Conservation (phyloP, 2,888 invertebrate genomes). For the Perdita meconis region DNA sequence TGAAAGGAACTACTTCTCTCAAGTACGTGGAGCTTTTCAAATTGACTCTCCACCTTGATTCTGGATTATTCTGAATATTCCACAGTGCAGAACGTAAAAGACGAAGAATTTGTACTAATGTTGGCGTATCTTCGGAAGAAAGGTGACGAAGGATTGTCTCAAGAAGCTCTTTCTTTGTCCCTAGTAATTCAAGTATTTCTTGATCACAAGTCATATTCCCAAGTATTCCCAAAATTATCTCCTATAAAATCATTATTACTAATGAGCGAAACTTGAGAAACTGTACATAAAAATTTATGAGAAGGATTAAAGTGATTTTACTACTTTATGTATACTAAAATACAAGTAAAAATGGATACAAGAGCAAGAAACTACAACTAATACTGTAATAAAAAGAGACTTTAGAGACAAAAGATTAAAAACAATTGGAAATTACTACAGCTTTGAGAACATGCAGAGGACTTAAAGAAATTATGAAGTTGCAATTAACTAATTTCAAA, state of each 20-base stretch:
- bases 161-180: slow-evolving; percentile 86
- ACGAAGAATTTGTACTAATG: slow-evolving; percentile 90
- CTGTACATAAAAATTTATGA: too few species aligned
- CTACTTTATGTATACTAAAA: too few species aligned
- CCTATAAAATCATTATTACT: slow-evolving; percentile 83
- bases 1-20: slow-evolving; percentile 88
- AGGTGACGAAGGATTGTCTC: slow-evolving; percentile 86
- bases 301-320: too few species aligned
- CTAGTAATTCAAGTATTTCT: slow-evolving; percentile 86
- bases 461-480: too few species aligned
- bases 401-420: too few species aligned
- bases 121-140: slow-evolving; percentile 88
- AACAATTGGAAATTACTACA: too few species aligned
- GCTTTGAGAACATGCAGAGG: too few species aligned
- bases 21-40: slow-evolving; percentile 83
- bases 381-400: too few species aligned
- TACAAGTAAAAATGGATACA: too few species aligned
- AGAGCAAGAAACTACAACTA: too few species aligned
- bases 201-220: slow-evolving; percentile 92
- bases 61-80: slow-evolving; percentile 77
- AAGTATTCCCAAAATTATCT: slow-evolving; percentile 93
- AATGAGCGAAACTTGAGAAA: not conserved
- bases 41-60: slow-evolving; percentile 74
- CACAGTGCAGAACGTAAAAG: slow-evolving; percentile 85
- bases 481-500: too few species aligned